phyloP scores from a whole-genome alignment of 2,797 vertebrate species.

The Balearica regulorum region DNA sequence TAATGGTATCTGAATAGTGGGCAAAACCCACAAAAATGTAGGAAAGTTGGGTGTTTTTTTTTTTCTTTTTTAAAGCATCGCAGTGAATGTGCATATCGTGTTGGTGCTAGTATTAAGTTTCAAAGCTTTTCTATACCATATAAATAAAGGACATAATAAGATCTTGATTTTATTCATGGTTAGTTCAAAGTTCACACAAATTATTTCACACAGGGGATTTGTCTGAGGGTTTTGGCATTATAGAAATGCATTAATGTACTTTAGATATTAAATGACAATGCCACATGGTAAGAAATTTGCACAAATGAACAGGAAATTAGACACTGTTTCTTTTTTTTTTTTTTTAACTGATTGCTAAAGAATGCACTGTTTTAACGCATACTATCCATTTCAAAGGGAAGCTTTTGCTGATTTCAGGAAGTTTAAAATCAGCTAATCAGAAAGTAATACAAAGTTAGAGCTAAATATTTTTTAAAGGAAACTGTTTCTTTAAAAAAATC shows the following conservation, averaged over 20 bases:
- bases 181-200: conserved; percentile 74
- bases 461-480: conserved; percentile 63
- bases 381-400: conserved; percentile 75
- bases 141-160: conserved; percentile 68
- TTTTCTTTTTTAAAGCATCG: conserved; percentile 26
- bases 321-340: conserved; percentile 60
- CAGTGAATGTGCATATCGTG: conserved; percentile 4
- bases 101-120: conserved; percentile 55
- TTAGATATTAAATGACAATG: conserved; percentile 74
- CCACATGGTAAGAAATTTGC: conserved; percentile 72
- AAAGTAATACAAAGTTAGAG: conserved; percentile 64
- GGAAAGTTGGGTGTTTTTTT: neutral
- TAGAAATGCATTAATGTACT: conserved; percentile 66
- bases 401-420: conserved; percentile 65
- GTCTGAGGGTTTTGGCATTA: conserved; percentile 57
- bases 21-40: conserved; percentile 24
- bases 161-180: conserved; percentile 69
- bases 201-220: conserved; percentile 71
- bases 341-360: conserved; percentile 68
- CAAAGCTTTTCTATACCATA: conserved; percentile 66
- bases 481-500: conserved; percentile 68
- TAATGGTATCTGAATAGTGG: neutral
- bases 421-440: conserved; percentile 69
- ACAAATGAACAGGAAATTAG: conserved; percentile 71
- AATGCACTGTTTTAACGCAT: conserved; percentile 52